Evolutionary conservation across 1,140 invertebrate genomes (phyloP).

Genomic region (Meloidogyne exigua): DNA sequence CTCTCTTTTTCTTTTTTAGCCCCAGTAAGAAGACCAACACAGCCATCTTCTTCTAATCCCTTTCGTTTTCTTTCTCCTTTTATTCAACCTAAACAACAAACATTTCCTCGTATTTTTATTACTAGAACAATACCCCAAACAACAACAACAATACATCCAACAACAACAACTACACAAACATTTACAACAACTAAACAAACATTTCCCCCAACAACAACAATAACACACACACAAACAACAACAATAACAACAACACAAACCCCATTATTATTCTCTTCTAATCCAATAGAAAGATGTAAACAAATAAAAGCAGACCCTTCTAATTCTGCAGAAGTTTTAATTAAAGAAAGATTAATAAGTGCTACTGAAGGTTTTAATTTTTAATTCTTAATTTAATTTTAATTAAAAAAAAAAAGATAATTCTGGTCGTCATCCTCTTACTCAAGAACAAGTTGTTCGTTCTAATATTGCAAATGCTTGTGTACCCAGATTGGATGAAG

Average conservation of each 20-base stretch:
- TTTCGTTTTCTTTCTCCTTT: neutral
- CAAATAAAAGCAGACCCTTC: slow-evolving; percentile 59
- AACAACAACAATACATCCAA: slow-evolving; percentile 15
- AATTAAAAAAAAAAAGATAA: slow-evolving; percentile 41
- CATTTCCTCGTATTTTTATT: neutral
- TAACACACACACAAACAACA: slow-evolving; percentile 10
- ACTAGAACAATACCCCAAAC: neutral
- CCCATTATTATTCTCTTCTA: slow-evolving; percentile 6
- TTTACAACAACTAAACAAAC: slow-evolving; percentile 17
- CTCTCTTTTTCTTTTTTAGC: neutral
- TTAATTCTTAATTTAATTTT: neutral
- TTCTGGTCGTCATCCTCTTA: slow-evolving; percentile 55
- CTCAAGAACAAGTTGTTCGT: slow-evolving; percentile 49
- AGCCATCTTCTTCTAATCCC: neutral
- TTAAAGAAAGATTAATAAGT: slow-evolving; percentile 53
- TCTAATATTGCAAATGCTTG: slow-evolving; percentile 62
- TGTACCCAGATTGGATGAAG: slow-evolving; percentile 59
- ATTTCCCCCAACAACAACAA: slow-evolving; percentile 19
- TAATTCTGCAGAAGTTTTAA: slow-evolving; percentile 52
- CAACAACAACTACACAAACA: slow-evolving; percentile 15
- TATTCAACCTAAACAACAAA: neutral
- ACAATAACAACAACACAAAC: slow-evolving; percentile 14
- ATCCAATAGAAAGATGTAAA: slow-evolving; percentile 47
- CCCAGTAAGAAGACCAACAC: neutral
- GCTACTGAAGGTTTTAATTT: slow-evolving; percentile 49